Base-by-base conservation (phyloP, 2,888 invertebrate genomes). In the Polydrusus cervinus region DNA sequence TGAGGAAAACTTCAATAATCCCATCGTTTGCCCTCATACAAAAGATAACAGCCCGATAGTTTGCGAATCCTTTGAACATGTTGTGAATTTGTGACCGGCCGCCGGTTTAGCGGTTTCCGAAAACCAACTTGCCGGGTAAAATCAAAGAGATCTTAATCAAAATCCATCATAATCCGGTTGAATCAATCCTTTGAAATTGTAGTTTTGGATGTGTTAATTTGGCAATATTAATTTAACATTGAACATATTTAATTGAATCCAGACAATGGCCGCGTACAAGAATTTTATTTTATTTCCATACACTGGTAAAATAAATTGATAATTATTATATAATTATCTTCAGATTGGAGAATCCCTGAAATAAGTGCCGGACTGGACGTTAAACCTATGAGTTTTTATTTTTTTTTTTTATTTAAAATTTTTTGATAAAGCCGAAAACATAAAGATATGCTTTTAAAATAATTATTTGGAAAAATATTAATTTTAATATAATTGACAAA, bases 11-110 rank as follows among this genome's bases (percentile, higher is more conserved):
- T 79, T 79, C 77, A 79, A 79, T 81, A 80, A 80, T 80, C 80
- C 76, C 77, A 77, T 78, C 80, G 79, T 78, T 80, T 78, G 76
- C 75, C 64, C 74, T 71, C 76, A 76, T 78, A 78, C 77, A 79
- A 80, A 79, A 78, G 80, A 80, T 80, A 80, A 79, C 78, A 78
- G 77, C 75, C 73, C 75, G 79, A 79, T 79, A 79, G 77, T 79
- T 77, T 78, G 78, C 49, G 76, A 71, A 79, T 81, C 80, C 80
- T 79, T 78, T 79, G 80, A 78, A 80, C 81, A 79, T 80, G 80
- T 74, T 77, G 76, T 73, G 80, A 82, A 82, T 82, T 78, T 78
- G 76, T 78, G 76, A 70, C 70, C 62, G 51, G 61, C 45, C 45
- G 61, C 45, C 45, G 40, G 45, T 47, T 60, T 49, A 47, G 65